Evolutionary conservation across 2,113 vertebrate genomes (phyloP).

Genomic region (Collichthys lucidus): DNA sequence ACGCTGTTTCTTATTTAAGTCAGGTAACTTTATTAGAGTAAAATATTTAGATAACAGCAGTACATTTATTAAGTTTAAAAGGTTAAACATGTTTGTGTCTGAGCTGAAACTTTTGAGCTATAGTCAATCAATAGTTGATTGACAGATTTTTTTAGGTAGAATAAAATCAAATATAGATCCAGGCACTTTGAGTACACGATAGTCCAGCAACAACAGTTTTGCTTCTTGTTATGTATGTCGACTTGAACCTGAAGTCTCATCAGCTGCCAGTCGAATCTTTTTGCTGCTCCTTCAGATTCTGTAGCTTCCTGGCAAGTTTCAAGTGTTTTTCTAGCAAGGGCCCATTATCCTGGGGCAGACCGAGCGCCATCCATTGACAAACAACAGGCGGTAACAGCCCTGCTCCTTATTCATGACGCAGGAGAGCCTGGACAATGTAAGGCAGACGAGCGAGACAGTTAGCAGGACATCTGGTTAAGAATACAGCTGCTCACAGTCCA

Average conservation of each 20-base stretch:
- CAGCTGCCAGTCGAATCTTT: conserved; percentile 31
- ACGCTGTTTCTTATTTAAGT: neutral
- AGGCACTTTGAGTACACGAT: too few relatives aligned
- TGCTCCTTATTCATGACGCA: conserved; percentile 69
- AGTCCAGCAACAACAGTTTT: too few relatives aligned
- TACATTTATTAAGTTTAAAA: too few relatives aligned
- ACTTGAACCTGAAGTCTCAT: conserved; percentile 21
- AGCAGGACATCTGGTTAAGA: conserved; percentile 68
- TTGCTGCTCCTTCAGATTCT: conserved; percentile 52
- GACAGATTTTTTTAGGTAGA: neutral
- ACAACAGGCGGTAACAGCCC: conserved; percentile 74
- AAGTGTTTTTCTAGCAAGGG: conserved; percentile 74
- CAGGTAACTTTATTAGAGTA: too few relatives aligned
- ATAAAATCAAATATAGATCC: neutral
- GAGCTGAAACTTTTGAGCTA: neutral
- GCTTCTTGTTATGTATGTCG: neutral
- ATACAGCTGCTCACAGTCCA: conserved; percentile 63
- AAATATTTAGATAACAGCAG: too few relatives aligned
- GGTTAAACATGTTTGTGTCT: neutral
- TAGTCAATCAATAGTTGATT: too few relatives aligned
- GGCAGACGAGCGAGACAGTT: conserved; percentile 53
- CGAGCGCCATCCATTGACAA: conserved; percentile 71
- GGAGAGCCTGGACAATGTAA: conserved; percentile 72
- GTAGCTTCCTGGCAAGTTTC: conserved; percentile 72
- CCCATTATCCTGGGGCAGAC: conserved; percentile 63